Conservation (phyloP, 2,797 vertebrate genomes). For the Neoniphon sammara region DNA sequence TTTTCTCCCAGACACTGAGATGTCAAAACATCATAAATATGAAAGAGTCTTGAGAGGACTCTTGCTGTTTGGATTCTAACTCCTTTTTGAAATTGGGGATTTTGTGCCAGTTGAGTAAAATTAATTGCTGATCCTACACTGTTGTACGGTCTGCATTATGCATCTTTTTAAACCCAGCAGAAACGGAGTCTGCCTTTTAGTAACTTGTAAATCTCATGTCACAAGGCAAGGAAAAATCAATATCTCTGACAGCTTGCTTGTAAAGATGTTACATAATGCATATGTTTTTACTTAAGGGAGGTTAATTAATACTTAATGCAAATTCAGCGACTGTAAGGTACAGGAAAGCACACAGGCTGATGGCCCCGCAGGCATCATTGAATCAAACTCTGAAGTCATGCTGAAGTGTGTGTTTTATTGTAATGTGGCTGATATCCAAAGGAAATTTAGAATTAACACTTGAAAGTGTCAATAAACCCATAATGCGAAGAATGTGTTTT, state of each 20-base stretch:
- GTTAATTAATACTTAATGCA: background rate
- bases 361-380: background rate
- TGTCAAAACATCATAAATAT: conserved; percentile 72
- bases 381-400: no score
- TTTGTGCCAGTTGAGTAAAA: conserved; percentile 48
- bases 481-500: no score
- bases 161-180: conserved; percentile 16
- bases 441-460: no score
- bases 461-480: no score
- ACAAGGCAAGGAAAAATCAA: background rate
- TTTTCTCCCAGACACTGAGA: conserved; percentile 52
- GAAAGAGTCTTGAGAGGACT: conserved; percentile 55
- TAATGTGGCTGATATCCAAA: no score
- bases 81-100: conserved; percentile 40
- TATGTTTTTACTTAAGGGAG: background rate
- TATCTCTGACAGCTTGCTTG: background rate
- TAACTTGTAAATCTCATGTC: background rate
- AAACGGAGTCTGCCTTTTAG: background rate
- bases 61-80: conserved; percentile 43
- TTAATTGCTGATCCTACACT: conserved; percentile 48
- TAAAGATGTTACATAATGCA: background rate
- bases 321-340: background rate
- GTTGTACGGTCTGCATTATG: conserved; percentile 4
- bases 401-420: no score
- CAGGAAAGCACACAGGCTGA: background rate